Conservation (phyloP, 2,113 vertebrate species). For the Protobothrops mucrosquamatus region DNA sequence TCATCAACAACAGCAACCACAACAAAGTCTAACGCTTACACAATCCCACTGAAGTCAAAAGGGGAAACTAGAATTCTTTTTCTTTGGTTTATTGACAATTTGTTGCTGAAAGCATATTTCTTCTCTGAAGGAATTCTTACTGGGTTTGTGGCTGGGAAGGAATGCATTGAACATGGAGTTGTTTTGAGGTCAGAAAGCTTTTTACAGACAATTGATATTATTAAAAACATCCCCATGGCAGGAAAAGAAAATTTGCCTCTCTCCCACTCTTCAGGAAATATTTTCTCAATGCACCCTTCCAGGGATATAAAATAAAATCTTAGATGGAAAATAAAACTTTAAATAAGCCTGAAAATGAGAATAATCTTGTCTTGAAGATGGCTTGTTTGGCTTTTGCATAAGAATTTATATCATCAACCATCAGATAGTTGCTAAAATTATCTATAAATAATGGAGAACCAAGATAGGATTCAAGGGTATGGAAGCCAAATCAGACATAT, state of each 20-base stretch:
- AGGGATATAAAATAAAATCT: conserved; percentile 44
- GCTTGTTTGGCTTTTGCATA: background rate
- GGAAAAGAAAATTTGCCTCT: conserved; percentile 47
- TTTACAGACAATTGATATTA: conserved; percentile 63
- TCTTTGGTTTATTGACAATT: background rate
- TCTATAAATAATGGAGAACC: background rate
- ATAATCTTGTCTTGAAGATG: conserved; percentile 48
- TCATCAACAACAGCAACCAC: background rate
- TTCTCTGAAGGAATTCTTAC: conserved; percentile 42
- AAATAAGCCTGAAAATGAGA: background rate
- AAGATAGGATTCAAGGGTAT: background rate
- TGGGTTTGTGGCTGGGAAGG: conserved; percentile 58
- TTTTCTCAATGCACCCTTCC: conserved; percentile 60
- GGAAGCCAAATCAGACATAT: background rate
- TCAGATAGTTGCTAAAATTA: background rate
- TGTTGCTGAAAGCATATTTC: conserved; percentile 38
- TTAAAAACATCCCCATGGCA: conserved; percentile 58
- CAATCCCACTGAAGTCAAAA: background rate
- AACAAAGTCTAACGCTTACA: accelerated
- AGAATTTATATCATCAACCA: conserved; percentile 2
- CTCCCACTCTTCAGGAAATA: conserved; percentile 61
- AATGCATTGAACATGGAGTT: conserved; percentile 33
- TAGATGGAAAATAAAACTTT: conserved; percentile 25
- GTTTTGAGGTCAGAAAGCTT: conserved; percentile 36
- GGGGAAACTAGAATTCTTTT: background rate